These are phyloP conservation scores for Ammodytes dubius DNA, from an alignment of 2,113 vertebrate species.

Conservation along the genomic window DNA sequence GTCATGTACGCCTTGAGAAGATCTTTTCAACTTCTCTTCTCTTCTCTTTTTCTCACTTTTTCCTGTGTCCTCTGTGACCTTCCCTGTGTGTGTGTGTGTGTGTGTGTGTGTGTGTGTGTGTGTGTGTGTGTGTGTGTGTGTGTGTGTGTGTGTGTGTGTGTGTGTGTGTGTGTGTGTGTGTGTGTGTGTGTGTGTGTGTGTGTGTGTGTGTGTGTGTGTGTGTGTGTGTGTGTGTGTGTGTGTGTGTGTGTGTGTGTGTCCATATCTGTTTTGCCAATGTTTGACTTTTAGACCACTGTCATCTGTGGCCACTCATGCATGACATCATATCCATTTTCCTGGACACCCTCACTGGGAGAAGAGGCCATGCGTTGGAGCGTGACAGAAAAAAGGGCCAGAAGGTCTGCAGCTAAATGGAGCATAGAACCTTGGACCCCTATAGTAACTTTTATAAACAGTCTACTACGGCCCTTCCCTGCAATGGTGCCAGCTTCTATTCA, in stretches of 20 bases:
- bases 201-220: no score
- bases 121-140: no score
- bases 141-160: no score
- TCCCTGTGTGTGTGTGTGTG: slow-evolving; percentile 33
- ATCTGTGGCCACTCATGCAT: slow-evolving; percentile 67
- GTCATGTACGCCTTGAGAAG: slow-evolving; percentile 33
- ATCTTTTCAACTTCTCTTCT: slow-evolving; percentile 48
- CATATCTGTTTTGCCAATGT: slow-evolving; percentile 9
- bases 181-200: slow-evolving; percentile 41
- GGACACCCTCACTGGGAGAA: slow-evolving; percentile 56
- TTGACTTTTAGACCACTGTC: slow-evolving; percentile 54
- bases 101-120: slow-evolving; percentile 6
- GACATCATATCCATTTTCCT: slow-evolving; percentile 71
- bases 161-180: not conserved
- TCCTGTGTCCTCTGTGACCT: slow-evolving; percentile 28
- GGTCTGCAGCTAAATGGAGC: slow-evolving; percentile 65
- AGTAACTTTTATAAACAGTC: no score
- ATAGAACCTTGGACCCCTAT: slow-evolving; percentile 38
- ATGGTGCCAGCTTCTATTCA: no score
- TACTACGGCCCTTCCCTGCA: no score
- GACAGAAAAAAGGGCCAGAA: slow-evolving; percentile 43
- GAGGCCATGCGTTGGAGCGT: slow-evolving; percentile 57
- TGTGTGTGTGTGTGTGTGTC: no score
- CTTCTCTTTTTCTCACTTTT: slow-evolving; percentile 20
- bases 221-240: no score